Conservation (phyloP, 2,113 vertebrate genomes). For the Puntigrus tetrazona region DNA sequence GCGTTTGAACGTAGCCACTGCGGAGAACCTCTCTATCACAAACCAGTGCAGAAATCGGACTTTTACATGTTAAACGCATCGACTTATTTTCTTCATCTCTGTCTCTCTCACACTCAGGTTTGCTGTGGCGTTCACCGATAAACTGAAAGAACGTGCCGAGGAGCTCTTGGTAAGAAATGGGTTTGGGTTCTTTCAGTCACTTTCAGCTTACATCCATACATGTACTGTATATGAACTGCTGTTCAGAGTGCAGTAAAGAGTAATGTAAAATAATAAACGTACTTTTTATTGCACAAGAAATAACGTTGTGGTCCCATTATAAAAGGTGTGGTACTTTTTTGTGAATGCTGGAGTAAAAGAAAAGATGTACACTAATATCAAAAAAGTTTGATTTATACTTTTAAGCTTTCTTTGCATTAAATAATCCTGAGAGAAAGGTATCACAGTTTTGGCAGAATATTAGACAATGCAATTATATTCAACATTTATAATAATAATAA, state of each 20-base stretch:
- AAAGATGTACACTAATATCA: not conserved
- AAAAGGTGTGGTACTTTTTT: not conserved
- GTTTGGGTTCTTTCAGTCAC: not conserved
- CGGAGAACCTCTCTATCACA: not conserved
- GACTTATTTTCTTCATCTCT: conserved; percentile 28
- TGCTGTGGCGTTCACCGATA: conserved; percentile 86
- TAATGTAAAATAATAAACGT: not conserved
- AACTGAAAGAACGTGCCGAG: conserved; percentile 82
- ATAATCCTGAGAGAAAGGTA: no score
- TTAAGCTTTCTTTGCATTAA: no score
- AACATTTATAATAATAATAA: not conserved
- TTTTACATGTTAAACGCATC: conserved; percentile 1
- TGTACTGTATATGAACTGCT: not conserved
- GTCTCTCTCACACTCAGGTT: conserved; percentile 77
- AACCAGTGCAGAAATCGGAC: not conserved
- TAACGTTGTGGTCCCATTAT: not conserved
- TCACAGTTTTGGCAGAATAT: no score
- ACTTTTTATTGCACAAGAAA: not conserved
- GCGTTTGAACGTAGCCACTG: not conserved
- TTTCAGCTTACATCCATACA: not conserved
- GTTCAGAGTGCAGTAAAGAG: not conserved
- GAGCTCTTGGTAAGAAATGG: conserved; percentile 79
- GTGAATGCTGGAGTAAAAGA: not conserved
- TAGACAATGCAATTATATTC: not conserved
- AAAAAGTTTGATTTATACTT: no score